Base-by-base conservation (phyloP, 2,797 vertebrate species). In the Tapirus indicus region DNA sequence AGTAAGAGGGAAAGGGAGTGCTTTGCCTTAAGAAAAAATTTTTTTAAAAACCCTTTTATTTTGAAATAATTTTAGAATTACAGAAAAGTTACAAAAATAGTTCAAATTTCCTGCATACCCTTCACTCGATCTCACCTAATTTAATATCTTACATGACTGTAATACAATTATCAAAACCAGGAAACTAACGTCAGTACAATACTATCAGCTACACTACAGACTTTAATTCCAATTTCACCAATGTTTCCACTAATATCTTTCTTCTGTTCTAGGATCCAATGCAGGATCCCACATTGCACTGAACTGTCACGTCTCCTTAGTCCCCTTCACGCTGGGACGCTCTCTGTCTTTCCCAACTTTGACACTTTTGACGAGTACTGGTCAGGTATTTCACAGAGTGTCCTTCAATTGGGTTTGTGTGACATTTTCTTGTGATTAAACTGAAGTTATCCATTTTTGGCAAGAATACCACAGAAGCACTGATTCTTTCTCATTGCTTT, bases 1-100 rank as follows among this genome's bases (percentile, higher is more conserved):
- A 86, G 38, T 17, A 13, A 58, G 41, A 66, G 16, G 6, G 17
- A 35, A 58, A 83, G 44, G 52, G 32, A 58, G 29, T 29, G 32
- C 7, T 89, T 82, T 69, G 85, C 29, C 32, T 56, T 96, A 68
- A 83, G 64, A 56, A 25, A 58, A 17, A 13, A 82, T 64, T 74
- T 69, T 88, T 54, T 62, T 10, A 52, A 58, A 68, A n/a, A 56
- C 10, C 25, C 12, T 68, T 95, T 80, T 29, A 58, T 60, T 94
- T 71, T 49, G 74, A 79, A 87, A 95, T 80, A 47, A 88, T 86
- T 82, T 86, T 56, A 86, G 64, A 91, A 86, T 91, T 84, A 71
- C 18, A 92, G 64, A 60, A 75, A 93, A 38, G 69, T 74, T 77
- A n/a, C 56, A 93, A 75, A 93, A 94, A 52, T 49, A 56, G 52